Base-by-base conservation (phyloP, 2,113 vertebrate genomes). In the Rhineura floridana region DNA sequence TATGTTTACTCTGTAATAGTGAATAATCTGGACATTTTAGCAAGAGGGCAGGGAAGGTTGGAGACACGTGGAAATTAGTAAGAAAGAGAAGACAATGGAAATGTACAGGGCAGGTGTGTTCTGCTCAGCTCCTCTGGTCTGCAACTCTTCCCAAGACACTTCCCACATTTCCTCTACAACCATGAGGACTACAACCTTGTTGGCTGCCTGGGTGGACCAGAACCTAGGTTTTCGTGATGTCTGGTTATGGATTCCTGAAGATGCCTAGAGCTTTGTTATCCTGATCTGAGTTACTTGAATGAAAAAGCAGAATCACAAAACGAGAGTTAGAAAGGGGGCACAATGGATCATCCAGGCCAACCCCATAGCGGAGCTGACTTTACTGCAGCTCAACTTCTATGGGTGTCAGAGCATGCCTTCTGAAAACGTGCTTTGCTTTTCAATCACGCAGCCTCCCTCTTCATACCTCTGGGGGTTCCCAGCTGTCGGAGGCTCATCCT, bases 391-490 rank as follows among this genome's bases (percentile, higher is more conserved):
- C 86, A 70, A 92, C 72, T 82, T 89, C 86, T 86, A 30, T 48
- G 12, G 30, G 36, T 4, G 9, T 93, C 15, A 67, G 46, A 94
- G 87, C 72, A 91, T 63, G 82, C 8, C 82, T 82, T 94, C 87
- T 91, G 50, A 89, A 85, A 83, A n/a, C 8, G 23, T 30, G 36
- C 52, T 62, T 75, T 50, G 19, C 39, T 12, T 19, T 4, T n/a
- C 30, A 33, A 30, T 52, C 6, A 17, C 0, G 25, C 28, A 59
- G 23, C 70, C 4, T 19, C 72, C 52, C 70, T 44, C 6, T 39
- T 23, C 84, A 90, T 97, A 98, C 97, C 97, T 97, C 93, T 96
- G 88, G 95, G 93, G 82, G 94, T 93, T 79, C 94, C 96, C 90
- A 94, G 86, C 90, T 96, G 92, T 86, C 92, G 91, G 85, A 95